phyloP scores from a whole-genome alignment of 2,113 vertebrate species.

The Prietella phreatophila region DNA sequence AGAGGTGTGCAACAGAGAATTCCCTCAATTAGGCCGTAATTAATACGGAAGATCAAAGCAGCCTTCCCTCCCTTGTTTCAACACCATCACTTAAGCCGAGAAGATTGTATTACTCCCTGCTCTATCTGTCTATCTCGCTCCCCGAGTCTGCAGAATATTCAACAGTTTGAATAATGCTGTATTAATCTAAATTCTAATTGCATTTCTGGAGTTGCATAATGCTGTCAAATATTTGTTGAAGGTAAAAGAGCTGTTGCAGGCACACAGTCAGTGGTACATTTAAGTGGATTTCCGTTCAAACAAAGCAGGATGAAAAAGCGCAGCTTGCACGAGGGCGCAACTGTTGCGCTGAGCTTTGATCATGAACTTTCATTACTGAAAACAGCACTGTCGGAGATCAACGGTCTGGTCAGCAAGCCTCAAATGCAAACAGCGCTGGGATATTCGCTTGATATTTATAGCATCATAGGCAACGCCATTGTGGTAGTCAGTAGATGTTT shows the following conservation, averaged over 20 bases:
- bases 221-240: conserved; percentile 41
- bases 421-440: conserved; percentile 6
- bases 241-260: conserved; percentile 22
- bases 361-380: conserved; percentile 29
- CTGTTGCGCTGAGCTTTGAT: conserved; percentile 42
- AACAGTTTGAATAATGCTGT: conserved; percentile 42
- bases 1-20: conserved; percentile 42
- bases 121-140: conserved; percentile 22
- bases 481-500: not conserved
- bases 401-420: conserved; percentile 11
- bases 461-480: not conserved
- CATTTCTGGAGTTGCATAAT: conserved; percentile 37
- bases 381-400: conserved; percentile 18
- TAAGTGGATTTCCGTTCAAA: conserved; percentile 32
- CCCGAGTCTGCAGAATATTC: conserved; percentile 24
- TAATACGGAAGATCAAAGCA: conserved; percentile 50
- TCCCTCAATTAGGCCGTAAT: conserved; percentile 47
- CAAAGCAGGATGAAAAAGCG: conserved; percentile 13
- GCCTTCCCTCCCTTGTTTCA: conserved; percentile 31
- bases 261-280: conserved; percentile 23
- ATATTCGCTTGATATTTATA: conserved; percentile 12
- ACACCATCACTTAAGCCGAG: conserved; percentile 26
- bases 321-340: conserved; percentile 17
- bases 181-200: conserved; percentile 42
- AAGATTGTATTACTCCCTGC: conserved; percentile 13